These are phyloP conservation scores for Pterocles gutturalis DNA, from an alignment of 2,113 vertebrate genomes.

Conservation along the genomic window DNA sequence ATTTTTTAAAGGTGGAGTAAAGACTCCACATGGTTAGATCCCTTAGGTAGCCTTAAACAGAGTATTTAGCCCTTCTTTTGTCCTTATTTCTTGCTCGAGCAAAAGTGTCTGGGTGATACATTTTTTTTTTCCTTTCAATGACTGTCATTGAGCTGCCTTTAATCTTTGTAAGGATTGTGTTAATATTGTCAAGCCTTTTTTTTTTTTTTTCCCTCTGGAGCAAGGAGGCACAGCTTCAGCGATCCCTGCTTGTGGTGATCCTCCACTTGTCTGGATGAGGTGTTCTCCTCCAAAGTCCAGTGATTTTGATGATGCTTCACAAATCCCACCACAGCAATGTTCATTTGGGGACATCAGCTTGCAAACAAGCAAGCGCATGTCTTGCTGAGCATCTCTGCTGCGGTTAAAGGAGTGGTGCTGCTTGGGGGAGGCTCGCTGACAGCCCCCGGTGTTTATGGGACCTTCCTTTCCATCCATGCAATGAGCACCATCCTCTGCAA, in stretches of 20 bases:
- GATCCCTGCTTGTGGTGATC: not conserved
- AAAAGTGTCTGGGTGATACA: not conserved
- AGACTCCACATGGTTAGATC: not conserved
- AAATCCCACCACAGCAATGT: not conserved
- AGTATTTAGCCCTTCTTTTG: not conserved
- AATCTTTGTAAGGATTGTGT: not conserved
- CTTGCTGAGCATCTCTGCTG: not conserved
- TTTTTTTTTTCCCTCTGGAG: not conserved
- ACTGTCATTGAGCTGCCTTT: not conserved
- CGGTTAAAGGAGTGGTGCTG: not conserved
- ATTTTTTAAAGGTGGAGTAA: not conserved
- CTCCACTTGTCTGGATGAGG: not conserved
- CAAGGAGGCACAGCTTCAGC: not conserved
- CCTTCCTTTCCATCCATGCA: not conserved
- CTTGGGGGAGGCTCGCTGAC: not conserved
- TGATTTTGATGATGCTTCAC: not conserved
- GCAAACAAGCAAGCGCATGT: not conserved
- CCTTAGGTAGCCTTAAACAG: not conserved
- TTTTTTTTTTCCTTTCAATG: not conserved
- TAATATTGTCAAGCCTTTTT: not conserved
- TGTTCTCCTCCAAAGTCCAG: not conserved
- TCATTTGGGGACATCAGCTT: not conserved
- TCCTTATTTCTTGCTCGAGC: not conserved
- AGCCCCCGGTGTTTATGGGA: not conserved
- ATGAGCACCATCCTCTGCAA: not conserved